Conservation (phyloP, 2,797 vertebrate species). For the Perodicticus potto region DNA sequence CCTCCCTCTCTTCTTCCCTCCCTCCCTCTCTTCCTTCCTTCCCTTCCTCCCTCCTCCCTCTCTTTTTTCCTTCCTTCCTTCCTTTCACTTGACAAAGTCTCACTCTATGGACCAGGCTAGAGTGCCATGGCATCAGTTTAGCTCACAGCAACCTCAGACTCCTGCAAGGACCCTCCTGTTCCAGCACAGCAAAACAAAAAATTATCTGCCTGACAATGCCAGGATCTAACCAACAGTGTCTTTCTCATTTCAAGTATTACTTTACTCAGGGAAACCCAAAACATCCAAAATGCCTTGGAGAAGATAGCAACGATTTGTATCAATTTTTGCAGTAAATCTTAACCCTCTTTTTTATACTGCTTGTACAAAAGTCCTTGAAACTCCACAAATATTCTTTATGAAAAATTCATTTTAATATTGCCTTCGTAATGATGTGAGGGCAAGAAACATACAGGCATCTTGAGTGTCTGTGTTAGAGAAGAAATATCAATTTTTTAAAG, state of each 20-base stretch:
- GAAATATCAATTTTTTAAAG: not conserved
- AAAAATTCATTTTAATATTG: slow-evolving; percentile 38
- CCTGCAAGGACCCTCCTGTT: too few relatives aligned
- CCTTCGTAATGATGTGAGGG: slow-evolving; percentile 4
- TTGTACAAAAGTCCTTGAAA: slow-evolving; percentile 8
- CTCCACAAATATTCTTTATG: not conserved
- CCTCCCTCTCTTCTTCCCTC: too few relatives aligned
- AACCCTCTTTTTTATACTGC: not conserved
- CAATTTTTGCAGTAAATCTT: not conserved
- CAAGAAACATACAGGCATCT: not conserved
- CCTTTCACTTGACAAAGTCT: too few relatives aligned
- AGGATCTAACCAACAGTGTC: not conserved
- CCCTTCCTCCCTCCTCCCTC: too few relatives aligned
- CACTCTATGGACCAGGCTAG: too few relatives aligned
- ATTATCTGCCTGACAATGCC: not conserved
- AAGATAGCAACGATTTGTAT: not conserved
- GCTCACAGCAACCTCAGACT: too few relatives aligned
- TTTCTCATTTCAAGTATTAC: not conserved
- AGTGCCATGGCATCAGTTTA: too few relatives aligned
- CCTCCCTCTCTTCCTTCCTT: too few relatives aligned
- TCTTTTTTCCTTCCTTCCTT: too few relatives aligned
- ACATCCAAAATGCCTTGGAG: not conserved
- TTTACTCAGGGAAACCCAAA: not conserved
- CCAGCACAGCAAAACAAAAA: not conserved
- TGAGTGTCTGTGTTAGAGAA: slow-evolving; percentile 23